These are phyloP conservation scores for Peromyscus eremicus DNA, from an alignment of 2,797 vertebrate genomes.

Conservation along the genomic window DNA sequence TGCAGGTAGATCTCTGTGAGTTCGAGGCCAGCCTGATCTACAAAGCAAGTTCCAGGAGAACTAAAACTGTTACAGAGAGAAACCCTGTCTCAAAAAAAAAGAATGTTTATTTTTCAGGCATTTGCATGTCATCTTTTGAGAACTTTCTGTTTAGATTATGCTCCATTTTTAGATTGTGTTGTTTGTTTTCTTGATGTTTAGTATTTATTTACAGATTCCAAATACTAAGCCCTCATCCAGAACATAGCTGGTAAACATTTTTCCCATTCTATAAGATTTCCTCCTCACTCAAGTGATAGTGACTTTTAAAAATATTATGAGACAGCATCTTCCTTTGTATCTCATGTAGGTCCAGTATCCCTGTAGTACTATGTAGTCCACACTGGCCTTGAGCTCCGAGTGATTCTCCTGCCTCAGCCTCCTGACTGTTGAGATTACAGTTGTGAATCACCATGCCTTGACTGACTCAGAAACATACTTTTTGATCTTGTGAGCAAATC, in stretches of 20 bases:
- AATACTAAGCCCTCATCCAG: neutral
- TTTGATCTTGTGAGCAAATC: neutral
- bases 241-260: neutral
- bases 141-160: neutral
- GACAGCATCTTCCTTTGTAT: neutral
- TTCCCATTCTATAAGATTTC: neutral
- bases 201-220: neutral
- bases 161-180: neutral
- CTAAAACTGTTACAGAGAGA: too few relatives aligned
- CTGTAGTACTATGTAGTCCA: neutral
- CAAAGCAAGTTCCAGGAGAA: too few relatives aligned
- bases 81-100: neutral
- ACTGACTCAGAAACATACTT: neutral
- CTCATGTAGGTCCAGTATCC: neutral
- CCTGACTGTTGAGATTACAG: neutral
- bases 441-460: neutral
- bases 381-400: neutral
- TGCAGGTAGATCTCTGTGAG: too few relatives aligned
- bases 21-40: too few relatives aligned
- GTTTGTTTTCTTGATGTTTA: neutral
- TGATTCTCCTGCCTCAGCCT: neutral
- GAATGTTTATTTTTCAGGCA: neutral
- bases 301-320: neutral
- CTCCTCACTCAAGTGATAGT: neutral
- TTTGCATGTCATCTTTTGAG: neutral